Base-by-base conservation (phyloP, 2,888 invertebrate genomes). In the Drosophila quinaria region DNA sequence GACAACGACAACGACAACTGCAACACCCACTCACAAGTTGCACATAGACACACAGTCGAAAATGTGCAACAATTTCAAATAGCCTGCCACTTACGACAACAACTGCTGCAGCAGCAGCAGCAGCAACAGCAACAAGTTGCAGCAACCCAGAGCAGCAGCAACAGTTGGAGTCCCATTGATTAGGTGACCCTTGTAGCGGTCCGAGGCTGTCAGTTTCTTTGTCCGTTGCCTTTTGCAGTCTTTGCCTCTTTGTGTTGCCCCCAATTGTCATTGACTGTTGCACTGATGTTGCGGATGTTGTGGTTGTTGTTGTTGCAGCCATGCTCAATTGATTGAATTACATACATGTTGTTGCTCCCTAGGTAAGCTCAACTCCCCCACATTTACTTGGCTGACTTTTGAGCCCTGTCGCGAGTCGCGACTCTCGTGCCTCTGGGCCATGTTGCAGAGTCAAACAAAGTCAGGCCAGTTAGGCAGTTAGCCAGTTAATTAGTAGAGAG, bases 101-200 rank as follows among this genome's bases (percentile, higher is more conserved):
- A 69, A 63, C 62, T 62, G 55, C 60, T 37, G 58, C 49, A 55
- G 47, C 60, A 67, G 29, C 66, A 52, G 47, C 59, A 59, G 58
- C 64, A 54, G 41, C 66, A 42, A 33, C 75, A 56, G 41, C 71
- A 67, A 35, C 74, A 55, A 80, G 80, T 81, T 81, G 79, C 85
- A 52, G 72, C 82, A 80, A 64, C 82, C 22, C 42, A 50, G 25
- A 51, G 44, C 67, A 44, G 29, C 76, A 60, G 37, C 71, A 67
- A 35, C 74, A 51, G 58, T 51, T 47, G 47, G 59, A 75, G 64
- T 68, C 84, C 78, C 84, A 87, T 84, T 84, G 84, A 84, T 84
- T 84, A 85, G 87, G 85, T 84, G 87, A 84, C 84, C 87, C 84
- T 84, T 84, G 84, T 85, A 82, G 87, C 78, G 82, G 84, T 80